phyloP scores from a whole-genome alignment of 1,140 invertebrate genomes.

The Oncopodura yosiiana region DNA sequence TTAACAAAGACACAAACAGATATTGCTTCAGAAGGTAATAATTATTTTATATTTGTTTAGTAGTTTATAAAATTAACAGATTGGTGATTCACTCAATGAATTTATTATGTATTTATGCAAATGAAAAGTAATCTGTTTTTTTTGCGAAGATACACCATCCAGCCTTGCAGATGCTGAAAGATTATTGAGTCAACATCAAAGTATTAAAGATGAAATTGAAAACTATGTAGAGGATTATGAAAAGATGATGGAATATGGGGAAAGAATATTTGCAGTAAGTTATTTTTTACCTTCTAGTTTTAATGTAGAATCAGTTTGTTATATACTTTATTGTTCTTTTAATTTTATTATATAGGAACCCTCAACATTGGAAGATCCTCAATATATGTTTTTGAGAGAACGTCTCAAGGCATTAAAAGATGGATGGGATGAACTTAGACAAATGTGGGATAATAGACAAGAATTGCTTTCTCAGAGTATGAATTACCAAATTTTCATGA shows the following conservation, averaged over 20 bases:
- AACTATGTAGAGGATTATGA: constrained; percentile 96
- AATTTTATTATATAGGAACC: constrained; percentile 47
- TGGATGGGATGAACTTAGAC: constrained; percentile 96
- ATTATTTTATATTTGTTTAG: too few relatives aligned
- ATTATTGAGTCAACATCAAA: constrained; percentile 89
- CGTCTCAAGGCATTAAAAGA: constrained; percentile 93
- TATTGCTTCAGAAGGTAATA: constrained; percentile 92
- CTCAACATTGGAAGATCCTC: constrained; percentile 81
- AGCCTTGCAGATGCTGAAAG: constrained; percentile 94
- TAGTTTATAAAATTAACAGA: too few relatives aligned
- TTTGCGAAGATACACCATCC: constrained; percentile 95
- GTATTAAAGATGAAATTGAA: constrained; percentile 96
- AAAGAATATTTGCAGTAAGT: constrained; percentile 75
- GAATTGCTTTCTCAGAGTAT: constrained; percentile 87
- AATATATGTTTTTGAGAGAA: constrained; percentile 97
- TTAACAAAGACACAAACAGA: constrained; percentile 95
- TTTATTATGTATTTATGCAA: too few relatives aligned
- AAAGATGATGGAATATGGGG: constrained; percentile 99
- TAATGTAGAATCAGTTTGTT: not conserved
- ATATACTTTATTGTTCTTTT: constrained; percentile 1
- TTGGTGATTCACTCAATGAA: too few relatives aligned
- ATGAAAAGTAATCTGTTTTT: too few relatives aligned
- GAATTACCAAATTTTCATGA: constrained; percentile 87
- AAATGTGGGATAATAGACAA: constrained; percentile 99
- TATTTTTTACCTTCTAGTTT: constrained; percentile 5